Base-by-base conservation (phyloP, 2,797 vertebrate species). In the Toxotes lorentzi region DNA sequence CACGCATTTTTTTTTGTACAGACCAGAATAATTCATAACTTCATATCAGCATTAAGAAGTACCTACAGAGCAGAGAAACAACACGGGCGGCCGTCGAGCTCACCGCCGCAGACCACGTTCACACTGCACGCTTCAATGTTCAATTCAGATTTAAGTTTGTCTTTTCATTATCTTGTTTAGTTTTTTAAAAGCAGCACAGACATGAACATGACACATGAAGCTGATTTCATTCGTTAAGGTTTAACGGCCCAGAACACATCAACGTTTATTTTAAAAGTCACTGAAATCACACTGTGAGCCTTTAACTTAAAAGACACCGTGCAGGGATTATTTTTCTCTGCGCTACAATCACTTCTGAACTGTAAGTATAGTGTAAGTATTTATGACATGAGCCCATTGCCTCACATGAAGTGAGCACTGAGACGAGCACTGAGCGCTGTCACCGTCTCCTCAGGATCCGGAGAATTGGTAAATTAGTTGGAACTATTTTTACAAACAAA, bases 1-100 rank as follows among this genome's bases (percentile, higher is more conserved):
- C 74, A 83, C 68, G 86, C 67, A 34, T 57, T 79, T 74, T 83
- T 70, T 38, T 38, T 38, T 91, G 61, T 88, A 92, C 91, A 94
- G 84, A 92, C 90, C 84, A 88, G 82, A 91, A 89, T 84, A 93
- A 77, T 73, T 92, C 85, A 85, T 87, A 89, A 94, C 91, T 93
- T 94, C 90, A 94, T 91, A 84, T 93, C 89, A 92, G 90, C 91
- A 90, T 86, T 86, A 83, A 91, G 76, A 91, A 93, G 92, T 95
- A 94, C 92, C 93, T 89, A 94, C 83, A 89, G 87, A 92, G 83
- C 73, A 90, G 88, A 91, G 76, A 88, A 88, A 86, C 77, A 50
- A 71, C 73, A 85, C 67, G 34, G 50, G 59, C 14, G 13, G 66
- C 19, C 0, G 35, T 43, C 59, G 62, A 80, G 70, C 60, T 63